Conservation (phyloP, 2,888 invertebrate species). For the Nasonia oneida region DNA sequence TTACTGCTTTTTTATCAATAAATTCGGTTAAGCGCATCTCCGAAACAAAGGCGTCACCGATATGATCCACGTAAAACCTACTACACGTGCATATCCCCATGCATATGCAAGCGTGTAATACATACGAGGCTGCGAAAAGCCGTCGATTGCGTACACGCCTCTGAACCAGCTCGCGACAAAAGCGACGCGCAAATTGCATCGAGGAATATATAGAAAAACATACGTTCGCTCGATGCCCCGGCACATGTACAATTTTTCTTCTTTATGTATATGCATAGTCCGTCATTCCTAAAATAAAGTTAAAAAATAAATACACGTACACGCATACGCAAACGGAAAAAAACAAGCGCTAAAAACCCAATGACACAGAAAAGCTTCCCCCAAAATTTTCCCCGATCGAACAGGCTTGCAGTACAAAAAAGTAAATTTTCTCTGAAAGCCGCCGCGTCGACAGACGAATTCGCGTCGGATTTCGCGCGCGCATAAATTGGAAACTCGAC, state of each 20-base stretch:
- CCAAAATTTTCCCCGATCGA: not conserved
- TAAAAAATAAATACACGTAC: too few species aligned
- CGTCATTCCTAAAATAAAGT: too few species aligned
- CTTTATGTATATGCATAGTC: too few species aligned
- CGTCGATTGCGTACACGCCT: not conserved
- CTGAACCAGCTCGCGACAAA: conserved; percentile 26
- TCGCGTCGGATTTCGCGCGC: not conserved
- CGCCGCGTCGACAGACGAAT: not conserved
- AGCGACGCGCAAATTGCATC: not conserved
- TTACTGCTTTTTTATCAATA: not conserved
- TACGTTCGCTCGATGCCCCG: not conserved
- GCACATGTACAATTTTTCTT: not conserved
- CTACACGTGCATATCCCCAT: not conserved
- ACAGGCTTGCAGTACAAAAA: not conserved
- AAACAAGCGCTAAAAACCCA: not conserved
- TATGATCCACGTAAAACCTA: not conserved
- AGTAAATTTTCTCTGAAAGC: conserved; percentile 9
- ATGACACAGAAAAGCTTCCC: not conserved
- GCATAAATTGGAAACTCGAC: conserved; percentile 19
- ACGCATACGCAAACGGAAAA: too few species aligned
- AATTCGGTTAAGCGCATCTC: not conserved
- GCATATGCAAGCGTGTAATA: not conserved
- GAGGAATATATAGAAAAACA: not conserved
- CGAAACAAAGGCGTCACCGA: not conserved
- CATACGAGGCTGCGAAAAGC: not conserved